phyloP scores from a whole-genome alignment of 30 jellyfish, hydroid and myxozoan species.

The Sanderia malayensis region DNA sequence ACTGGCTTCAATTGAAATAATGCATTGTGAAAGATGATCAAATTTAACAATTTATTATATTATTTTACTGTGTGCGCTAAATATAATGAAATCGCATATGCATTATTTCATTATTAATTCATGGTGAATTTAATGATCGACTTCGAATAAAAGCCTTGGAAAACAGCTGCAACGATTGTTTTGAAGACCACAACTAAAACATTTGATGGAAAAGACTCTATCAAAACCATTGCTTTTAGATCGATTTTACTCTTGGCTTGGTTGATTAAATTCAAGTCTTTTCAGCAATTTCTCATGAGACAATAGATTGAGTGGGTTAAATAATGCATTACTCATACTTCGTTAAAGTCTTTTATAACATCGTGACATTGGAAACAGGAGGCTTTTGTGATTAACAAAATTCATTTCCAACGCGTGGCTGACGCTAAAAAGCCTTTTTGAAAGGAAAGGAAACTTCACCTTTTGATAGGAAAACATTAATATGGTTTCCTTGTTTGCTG shows the following conservation, averaged over 20 bases:
- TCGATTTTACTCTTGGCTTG: not conserved
- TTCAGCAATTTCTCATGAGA: not conserved
- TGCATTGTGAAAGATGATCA: too few species aligned
- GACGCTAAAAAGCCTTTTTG: slow-evolving; percentile 4
- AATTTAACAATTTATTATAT: too few species aligned
- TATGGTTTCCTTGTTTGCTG: slow-evolving; percentile 55
- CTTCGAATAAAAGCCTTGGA: too few species aligned
- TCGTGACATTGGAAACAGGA: slow-evolving; percentile 13
- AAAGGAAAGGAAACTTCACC: slow-evolving; percentile 32
- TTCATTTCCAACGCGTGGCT: slow-evolving; percentile 61
- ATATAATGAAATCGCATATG: too few species aligned
- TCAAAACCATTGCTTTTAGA: too few species aligned
- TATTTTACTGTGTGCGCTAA: too few species aligned
- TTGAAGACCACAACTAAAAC: too few species aligned
- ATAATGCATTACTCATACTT: not conserved
- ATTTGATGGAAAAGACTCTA: too few species aligned
- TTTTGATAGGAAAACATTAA: not conserved
- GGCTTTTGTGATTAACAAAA: slow-evolving; percentile 30
- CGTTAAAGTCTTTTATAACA: not conserved
- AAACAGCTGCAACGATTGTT: too few species aligned
- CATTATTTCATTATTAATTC: too few species aligned
- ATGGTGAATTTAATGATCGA: too few species aligned
- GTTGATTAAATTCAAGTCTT: not conserved
- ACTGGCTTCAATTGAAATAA: too few species aligned
- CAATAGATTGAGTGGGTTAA: not conserved